Evolutionary conservation across 2,113 vertebrate genomes (phyloP).

Genomic region (Thalassoma bifasciatum): DNA sequence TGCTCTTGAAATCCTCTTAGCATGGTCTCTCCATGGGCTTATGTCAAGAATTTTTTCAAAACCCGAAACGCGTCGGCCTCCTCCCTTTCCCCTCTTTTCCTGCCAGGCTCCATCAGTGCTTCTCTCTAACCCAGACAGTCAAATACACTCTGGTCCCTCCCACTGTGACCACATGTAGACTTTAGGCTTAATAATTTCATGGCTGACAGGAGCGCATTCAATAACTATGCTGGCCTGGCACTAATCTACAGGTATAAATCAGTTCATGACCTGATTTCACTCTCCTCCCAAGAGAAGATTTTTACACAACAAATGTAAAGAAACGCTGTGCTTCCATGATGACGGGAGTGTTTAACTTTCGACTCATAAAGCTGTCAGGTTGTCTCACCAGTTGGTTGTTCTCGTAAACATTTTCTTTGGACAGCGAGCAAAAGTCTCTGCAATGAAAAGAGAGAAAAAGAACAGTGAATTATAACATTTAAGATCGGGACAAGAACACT

Average conservation of each 20-base stretch:
- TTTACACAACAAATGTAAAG: neutral
- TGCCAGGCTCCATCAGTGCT: slow-evolving; percentile 18
- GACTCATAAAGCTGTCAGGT: neutral
- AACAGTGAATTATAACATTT: neutral
- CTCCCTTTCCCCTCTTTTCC: slow-evolving; percentile 9
- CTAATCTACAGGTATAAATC: neutral
- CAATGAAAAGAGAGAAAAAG: slow-evolving; percentile 70
- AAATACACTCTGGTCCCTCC: slow-evolving; percentile 19
- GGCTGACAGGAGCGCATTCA: neutral
- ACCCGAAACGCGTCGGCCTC: slow-evolving; percentile 4
- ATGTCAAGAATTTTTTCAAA: slow-evolving; percentile 9
- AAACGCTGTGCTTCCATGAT: neutral
- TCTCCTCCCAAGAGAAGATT: neutral
- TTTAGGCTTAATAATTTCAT: neutral
- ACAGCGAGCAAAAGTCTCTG: slow-evolving; percentile 95
- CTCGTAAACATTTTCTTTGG: slow-evolving; percentile 95
- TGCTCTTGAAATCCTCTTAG: slow-evolving; percentile 16
- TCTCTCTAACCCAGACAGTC: slow-evolving; percentile 14
- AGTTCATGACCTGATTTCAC: neutral
- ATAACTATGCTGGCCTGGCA: neutral
- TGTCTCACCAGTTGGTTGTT: slow-evolving; percentile 97
- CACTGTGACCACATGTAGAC: slow-evolving; percentile 10
- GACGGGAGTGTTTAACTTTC: neutral
- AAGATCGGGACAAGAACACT: neutral
- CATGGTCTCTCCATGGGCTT: slow-evolving; percentile 14